Base-by-base conservation (phyloP, 2,113 vertebrate species). In the Psittacula cyanocephala region DNA sequence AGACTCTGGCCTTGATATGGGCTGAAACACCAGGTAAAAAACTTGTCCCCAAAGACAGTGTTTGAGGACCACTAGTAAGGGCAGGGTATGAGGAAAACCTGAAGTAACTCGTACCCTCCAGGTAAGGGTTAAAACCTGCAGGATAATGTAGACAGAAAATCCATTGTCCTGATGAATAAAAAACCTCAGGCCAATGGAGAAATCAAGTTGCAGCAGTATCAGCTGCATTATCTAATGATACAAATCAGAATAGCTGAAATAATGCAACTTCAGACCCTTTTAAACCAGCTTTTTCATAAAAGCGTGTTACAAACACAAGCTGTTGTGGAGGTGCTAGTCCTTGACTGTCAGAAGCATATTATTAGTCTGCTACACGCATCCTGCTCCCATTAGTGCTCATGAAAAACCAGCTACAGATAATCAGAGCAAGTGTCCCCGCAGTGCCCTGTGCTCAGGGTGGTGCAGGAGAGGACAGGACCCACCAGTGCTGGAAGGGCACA, bases 181-280 rank as follows among this genome's bases (percentile, higher is more conserved):
- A 91, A 93, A 81, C 27, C 39, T 17, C 16, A 80, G 86, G 91
- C 93, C 92, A 96, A 93, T 81, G 86, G 93, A 85, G 92, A 94
- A 93, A 96, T 91, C 88, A 95, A 76, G 67, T 91, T 96, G 76
- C 88, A 92, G 74, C 65, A 69, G 28, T 59, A 87, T 93, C 83
- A 84, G 86, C 86, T 53, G 69, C 83, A 35, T 91, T 86, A 92
- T n/a, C 93, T 90, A 59, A 25, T 28, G 92, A 92, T 89, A 93
- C 65, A 93, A 90, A 94, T 90, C 88, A 86, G 52, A 93, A 93
- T 29, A 84, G 72, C 62, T 53, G 74, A 91, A 96, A 95, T 94
- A 96, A 96, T 81, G 90, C 75, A 59, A 87, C 81, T 96, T 72
- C 70, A 89, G 86, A 79, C 28, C 69, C 75, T 93, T 92, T 94